A percentile compares a stretch with the other conserved stretches of the same genome.
phyloP scores from a whole-genome alignment of 2,888 invertebrate genomes.

The Drosophila fulvimacula region DNA sequence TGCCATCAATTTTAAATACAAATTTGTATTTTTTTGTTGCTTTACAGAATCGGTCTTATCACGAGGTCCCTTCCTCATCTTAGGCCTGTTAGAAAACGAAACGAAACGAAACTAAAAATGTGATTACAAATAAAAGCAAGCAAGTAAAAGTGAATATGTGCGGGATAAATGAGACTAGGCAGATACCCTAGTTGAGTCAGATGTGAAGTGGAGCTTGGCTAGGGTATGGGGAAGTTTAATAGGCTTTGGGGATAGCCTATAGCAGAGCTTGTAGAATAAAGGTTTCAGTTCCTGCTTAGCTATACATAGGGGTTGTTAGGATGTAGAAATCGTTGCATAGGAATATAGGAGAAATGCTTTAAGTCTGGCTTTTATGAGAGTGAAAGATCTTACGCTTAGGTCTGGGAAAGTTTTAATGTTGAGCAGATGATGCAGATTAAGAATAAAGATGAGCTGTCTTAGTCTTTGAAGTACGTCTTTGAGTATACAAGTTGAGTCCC shows the following conservation, averaged over 20 bases:
- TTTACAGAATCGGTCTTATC: constrained; percentile 54
- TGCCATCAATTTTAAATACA: constrained; percentile 35
- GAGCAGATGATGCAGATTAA: too few relatives aligned
- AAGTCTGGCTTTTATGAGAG: too few relatives aligned
- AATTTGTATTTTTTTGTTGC: constrained; percentile 13
- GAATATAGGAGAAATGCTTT: too few relatives aligned
- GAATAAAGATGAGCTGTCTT: too few relatives aligned
- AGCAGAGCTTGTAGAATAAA: too few relatives aligned
- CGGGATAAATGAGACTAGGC: rapidly evolving
- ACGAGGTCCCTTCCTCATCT: constrained; percentile 37
- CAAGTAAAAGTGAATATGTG: constrained; percentile 23
- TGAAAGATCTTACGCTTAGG: too few relatives aligned
- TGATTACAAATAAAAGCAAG: constrained; percentile 13
- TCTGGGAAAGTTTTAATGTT: too few relatives aligned
- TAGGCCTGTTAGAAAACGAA: constrained; percentile 32
- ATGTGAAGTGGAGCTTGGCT: not conserved
- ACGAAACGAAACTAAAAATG: constrained; percentile 26
- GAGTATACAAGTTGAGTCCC: too few relatives aligned
- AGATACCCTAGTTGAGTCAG: constrained; percentile 26
- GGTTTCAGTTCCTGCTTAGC: not conserved
- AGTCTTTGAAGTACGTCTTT: too few relatives aligned
- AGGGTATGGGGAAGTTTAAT: not conserved
- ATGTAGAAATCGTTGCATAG: too few relatives aligned
- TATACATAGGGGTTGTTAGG: not conserved
- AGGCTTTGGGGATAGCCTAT: not conserved